phyloP scores from a whole-genome alignment of 1,140 invertebrate genomes.

The Neomicropteryx cornuta region DNA sequence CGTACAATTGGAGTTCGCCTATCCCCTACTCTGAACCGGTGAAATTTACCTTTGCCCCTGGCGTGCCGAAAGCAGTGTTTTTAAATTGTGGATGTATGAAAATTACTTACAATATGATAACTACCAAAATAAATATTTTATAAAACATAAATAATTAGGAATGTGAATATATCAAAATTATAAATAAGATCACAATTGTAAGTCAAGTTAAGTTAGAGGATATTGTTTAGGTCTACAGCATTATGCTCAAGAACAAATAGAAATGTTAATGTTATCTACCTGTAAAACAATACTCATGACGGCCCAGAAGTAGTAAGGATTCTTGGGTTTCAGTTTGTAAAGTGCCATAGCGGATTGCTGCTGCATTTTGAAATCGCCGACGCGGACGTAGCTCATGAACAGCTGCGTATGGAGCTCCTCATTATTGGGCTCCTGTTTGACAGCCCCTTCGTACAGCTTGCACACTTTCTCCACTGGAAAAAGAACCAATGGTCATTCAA shows the following conservation, averaged over 20 bases:
- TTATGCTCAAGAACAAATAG: background rate
- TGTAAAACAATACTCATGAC: constrained; percentile 94
- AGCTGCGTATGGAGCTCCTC: constrained; percentile 89
- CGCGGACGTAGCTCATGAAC: constrained; percentile 90
- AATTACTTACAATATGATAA: no score
- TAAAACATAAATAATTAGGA: background rate
- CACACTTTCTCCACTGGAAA: constrained; percentile 77
- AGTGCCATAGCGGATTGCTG: constrained; percentile 79
- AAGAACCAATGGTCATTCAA: constrained; percentile 13
- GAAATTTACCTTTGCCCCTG: no score
- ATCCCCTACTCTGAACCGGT: no score
- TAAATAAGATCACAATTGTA: background rate
- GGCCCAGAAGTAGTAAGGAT: constrained; percentile 96
- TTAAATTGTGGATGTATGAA: no score
- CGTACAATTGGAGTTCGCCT: no score
- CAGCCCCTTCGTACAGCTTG: constrained; percentile 79
- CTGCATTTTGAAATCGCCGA: constrained; percentile 84
- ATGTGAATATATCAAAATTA: constrained; percentile 3
- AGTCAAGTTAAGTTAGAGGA: background rate
- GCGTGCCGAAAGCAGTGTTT: no score
- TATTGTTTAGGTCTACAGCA: background rate
- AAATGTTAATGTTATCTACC: no score
- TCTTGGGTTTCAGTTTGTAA: constrained; percentile 86
- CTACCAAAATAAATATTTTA: no score
- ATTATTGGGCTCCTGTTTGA: constrained; percentile 72